phyloP scores from a whole-genome alignment of 92 coral and sea anemone genomes.

The Actinernus sp. region DNA sequence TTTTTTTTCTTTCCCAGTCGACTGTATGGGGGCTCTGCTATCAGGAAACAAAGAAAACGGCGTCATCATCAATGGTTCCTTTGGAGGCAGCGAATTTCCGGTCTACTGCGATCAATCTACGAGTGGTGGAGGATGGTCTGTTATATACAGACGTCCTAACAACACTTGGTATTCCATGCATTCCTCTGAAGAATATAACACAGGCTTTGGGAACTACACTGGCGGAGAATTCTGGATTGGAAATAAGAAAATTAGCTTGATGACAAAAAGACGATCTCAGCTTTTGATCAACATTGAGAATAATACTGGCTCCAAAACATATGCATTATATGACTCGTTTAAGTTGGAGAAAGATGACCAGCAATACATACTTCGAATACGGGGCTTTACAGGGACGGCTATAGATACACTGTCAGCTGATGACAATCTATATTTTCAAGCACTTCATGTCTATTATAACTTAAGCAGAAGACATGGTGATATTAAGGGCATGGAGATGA shows the following conservation, averaged over 20 bases:
- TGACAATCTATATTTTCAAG: neutral
- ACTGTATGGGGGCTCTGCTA: constrained; percentile 58
- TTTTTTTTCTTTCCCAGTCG: constrained; percentile 15
- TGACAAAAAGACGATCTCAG: constrained; percentile 33
- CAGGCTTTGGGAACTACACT: constrained; percentile 45
- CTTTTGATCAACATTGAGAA: constrained; percentile 24
- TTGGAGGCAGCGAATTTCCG: constrained; percentile 27
- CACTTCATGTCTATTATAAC: too few species aligned
- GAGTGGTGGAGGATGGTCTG: constrained; percentile 78
- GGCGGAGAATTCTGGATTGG: constrained; percentile 60
- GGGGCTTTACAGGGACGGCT: constrained; percentile 31
- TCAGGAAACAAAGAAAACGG: constrained; percentile 24
- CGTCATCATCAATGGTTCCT: constrained; percentile 21
- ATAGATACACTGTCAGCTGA: constrained; percentile 5
- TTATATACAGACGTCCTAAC: constrained; percentile 35
- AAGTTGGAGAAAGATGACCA: constrained; percentile 3
- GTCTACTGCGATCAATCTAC: constrained; percentile 75
- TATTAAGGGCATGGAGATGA: constrained; percentile 36
- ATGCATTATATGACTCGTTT: constrained; percentile 28
- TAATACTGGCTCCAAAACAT: neutral
- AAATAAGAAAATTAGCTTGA: constrained; percentile 20
- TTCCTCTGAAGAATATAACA: constrained; percentile 21
- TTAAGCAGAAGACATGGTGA: neutral
- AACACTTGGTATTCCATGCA: neutral
- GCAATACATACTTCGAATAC: neutral